These are phyloP conservation scores for Nesogale talazaci DNA, from an alignment of 2,113 vertebrate genomes.

Conservation along the genomic window DNA sequence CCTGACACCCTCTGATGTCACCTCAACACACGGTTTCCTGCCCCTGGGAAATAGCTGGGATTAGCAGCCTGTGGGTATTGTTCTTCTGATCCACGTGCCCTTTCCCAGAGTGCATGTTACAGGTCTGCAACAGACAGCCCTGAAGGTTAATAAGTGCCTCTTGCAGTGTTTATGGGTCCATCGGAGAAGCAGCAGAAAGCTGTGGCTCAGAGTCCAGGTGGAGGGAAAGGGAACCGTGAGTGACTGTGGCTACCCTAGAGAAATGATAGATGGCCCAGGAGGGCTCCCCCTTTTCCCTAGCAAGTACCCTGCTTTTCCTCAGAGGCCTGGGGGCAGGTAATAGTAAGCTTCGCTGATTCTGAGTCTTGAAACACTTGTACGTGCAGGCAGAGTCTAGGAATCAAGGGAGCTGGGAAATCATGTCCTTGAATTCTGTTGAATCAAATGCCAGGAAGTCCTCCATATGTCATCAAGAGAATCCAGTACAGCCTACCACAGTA, in stretches of 20 bases:
- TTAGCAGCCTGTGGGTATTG: not conserved
- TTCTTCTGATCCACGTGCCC: not conserved
- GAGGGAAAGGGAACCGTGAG: not conserved
- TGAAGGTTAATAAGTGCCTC: not conserved
- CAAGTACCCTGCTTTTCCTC: not conserved
- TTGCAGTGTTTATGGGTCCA: not conserved
- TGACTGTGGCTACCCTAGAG: not conserved
- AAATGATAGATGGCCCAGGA: not conserved
- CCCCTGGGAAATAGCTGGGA: not conserved
- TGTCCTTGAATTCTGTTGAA: not conserved
- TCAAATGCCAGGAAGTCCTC: not conserved
- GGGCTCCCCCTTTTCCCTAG: rapidly evolving
- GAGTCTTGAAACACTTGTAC: rapidly evolving
- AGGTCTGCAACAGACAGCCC: not conserved
- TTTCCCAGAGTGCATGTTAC: not conserved
- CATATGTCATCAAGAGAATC: not conserved
- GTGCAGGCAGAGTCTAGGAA: not conserved
- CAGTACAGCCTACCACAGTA: not conserved
- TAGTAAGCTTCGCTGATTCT: not conserved
- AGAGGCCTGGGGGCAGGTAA: not conserved
- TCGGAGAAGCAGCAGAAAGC: not conserved
- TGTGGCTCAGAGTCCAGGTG: not conserved
- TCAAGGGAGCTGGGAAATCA: not conserved
- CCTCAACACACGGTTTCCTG: not conserved
- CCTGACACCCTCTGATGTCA: not conserved